Evolutionary conservation across 2,888 invertebrate genomes (phyloP), one percentile per base, ranked within the genome.

Genomic region (Dasysyrphus tricinctus): DNA sequence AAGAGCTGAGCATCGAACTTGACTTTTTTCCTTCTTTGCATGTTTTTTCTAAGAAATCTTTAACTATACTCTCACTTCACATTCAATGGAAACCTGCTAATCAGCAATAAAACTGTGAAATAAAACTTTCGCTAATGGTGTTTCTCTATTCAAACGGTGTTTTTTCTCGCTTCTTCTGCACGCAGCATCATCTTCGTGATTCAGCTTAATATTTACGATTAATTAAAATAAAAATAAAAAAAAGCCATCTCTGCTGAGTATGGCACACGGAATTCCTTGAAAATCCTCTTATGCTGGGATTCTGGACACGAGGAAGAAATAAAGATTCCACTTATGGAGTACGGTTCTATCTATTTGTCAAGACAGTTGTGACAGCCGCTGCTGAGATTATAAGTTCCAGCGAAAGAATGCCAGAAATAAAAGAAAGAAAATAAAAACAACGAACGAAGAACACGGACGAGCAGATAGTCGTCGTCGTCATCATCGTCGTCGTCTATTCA

Each of bases 341-440:
- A 75, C 59, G 63, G 78, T 86, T 82, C 78, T 79, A 72, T 77
- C 82, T 75, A 82, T 86, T 82, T 82, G 82, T 86, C 86, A 86
- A 72, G 75, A 54, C 65, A 61, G 78, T 67, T 86, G 82, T 86
- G 86, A 86, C 82, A 86, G 86, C 70, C 51, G 39, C 78, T 8
- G 54, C 51, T 42, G 65, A 81, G 86, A 86, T 79, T 79, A 79
- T 82, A 44, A 14, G 12, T 49, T 37, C 37, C 67, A 70, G 51
- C 70, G 47, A 80, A 84, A 63, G 84, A 85, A 85, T 80, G 65
- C 65, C 49, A 65, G 54, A 51, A 77, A 61, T 67, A 73, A 73
- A 37, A 67, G 67, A 24, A 24, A 47, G 16, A 37, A 65, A 59
- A 69, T 42, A 39, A 42, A 49, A 44, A 8, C 24, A 49, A 49